A percentile compares a stretch with the other conserved stretches of the same genome.
Conservation (phyloP, 2,797 vertebrate species). For the Melanitta fusca region DNA sequence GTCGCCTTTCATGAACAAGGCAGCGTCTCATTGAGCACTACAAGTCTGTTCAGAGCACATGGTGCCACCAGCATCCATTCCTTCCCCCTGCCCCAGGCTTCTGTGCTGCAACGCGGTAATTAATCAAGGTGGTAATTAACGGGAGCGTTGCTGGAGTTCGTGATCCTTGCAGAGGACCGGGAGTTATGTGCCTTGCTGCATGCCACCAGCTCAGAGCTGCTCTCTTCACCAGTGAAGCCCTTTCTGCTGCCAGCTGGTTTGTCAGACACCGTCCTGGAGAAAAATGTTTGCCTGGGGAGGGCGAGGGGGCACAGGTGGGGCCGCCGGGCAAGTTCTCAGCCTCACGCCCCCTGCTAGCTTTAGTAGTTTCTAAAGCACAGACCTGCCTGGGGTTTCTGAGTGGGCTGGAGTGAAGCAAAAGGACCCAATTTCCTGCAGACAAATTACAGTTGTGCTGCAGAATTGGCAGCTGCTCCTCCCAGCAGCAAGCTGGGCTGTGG, state of each 20-base stretch:
- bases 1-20: neutral
- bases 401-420: neutral
- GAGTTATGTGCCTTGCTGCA: neutral
- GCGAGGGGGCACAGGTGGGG: neutral
- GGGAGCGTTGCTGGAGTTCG: constrained; percentile 17
- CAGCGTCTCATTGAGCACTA: neutral
- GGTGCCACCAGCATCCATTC: neutral
- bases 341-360: neutral
- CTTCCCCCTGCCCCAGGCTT: neutral
- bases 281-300: constrained; percentile 12
- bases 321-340: neutral
- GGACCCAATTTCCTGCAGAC: neutral
- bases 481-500: neutral
- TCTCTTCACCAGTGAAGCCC: neutral
- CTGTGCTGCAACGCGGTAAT: constrained; percentile 5
- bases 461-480: neutral
- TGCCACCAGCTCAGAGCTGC: constrained; percentile 1
- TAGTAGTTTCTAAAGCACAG: neutral
- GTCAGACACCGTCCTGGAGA: constrained; percentile 7
- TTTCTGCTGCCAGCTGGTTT: constrained; percentile 13
- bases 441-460: neutral
- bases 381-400: neutral
- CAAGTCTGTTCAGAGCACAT: neutral
- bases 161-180: constrained; percentile 18
- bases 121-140: constrained; percentile 34